phyloP scores from a whole-genome alignment of 2,888 invertebrate genomes.

The Hermaeophaga mercurialis region DNA sequence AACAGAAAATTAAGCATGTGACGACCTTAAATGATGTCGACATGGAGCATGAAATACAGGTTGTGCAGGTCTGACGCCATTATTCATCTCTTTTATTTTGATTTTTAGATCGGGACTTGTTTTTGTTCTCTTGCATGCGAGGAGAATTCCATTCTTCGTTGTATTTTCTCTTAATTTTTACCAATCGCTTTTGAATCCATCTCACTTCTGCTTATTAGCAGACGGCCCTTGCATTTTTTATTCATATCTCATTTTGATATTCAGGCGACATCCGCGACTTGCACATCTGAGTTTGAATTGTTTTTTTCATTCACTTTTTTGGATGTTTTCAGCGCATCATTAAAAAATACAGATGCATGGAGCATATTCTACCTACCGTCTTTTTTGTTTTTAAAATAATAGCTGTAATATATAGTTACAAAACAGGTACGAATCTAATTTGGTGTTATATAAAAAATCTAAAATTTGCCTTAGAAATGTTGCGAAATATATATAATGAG shows the following conservation, averaged over 20 bases:
- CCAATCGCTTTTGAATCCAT: constrained; percentile 47
- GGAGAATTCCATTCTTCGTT: constrained; percentile 56
- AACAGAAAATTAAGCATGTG: constrained; percentile 54
- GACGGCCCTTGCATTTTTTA: neutral
- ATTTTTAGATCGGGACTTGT: constrained; percentile 53
- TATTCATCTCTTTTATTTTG: constrained; percentile 59
- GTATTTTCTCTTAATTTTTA: constrained; percentile 56
- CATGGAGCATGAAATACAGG: constrained; percentile 58
- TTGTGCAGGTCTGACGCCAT: constrained; percentile 58
- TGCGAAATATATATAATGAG: too few relatives aligned
- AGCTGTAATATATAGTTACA: too few relatives aligned
- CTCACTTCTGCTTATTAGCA: constrained; percentile 42
- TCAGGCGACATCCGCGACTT: too few relatives aligned
- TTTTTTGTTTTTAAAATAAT: too few relatives aligned
- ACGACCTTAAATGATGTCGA: constrained; percentile 58
- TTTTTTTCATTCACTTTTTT: too few relatives aligned
- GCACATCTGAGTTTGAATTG: too few relatives aligned
- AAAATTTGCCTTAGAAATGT: too few relatives aligned
- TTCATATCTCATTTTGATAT: neutral
- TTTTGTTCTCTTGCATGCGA: constrained; percentile 51
- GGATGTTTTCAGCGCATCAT: too few relatives aligned
- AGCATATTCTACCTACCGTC: too few relatives aligned
- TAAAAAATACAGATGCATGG: too few relatives aligned
- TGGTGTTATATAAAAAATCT: too few relatives aligned
- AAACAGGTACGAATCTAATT: too few relatives aligned